These are phyloP conservation scores for Myotis yumanensis DNA, from an alignment of 2,113 vertebrate species.

Conservation along the genomic window DNA sequence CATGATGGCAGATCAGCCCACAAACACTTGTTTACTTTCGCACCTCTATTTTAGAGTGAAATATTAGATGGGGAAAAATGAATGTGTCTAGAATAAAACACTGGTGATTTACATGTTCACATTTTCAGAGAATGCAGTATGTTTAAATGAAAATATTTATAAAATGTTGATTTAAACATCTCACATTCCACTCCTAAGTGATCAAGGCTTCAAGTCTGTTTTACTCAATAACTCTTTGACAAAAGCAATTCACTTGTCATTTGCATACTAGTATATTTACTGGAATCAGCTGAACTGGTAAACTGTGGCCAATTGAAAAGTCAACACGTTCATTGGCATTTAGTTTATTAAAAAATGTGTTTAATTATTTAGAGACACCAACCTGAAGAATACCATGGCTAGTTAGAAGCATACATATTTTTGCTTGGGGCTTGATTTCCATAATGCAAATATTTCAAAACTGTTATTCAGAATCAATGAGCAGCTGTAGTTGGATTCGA, in stretches of 20 bases:
- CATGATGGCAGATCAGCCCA: neutral
- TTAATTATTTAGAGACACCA: slow-evolving; percentile 46
- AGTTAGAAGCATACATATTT: slow-evolving; percentile 24
- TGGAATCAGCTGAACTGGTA: slow-evolving; percentile 46
- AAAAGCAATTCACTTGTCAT: slow-evolving; percentile 42
- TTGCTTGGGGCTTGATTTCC: slow-evolving; percentile 4
- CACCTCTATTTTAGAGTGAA: slow-evolving; percentile 47
- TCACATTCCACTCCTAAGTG: slow-evolving; percentile 41
- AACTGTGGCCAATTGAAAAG: slow-evolving; percentile 39
- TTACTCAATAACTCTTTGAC: slow-evolving; percentile 29
- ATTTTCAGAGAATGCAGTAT: slow-evolving; percentile 45
- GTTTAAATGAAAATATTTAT: slow-evolving; percentile 59
- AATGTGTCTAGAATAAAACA: slow-evolving; percentile 11
- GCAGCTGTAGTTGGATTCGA: neutral
- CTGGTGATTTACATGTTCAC: neutral
- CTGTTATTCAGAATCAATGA: neutral
- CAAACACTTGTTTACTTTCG: neutral
- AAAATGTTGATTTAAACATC: slow-evolving; percentile 56
- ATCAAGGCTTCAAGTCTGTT: slow-evolving; percentile 56
- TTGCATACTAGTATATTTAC: slow-evolving; percentile 41
- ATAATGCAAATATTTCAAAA: slow-evolving; percentile 41
- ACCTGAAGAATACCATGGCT: neutral
- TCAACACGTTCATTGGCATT: slow-evolving; percentile 36
- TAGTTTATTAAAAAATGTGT: slow-evolving; percentile 52
- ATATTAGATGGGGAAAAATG: slow-evolving; percentile 13